Evolutionary conservation across 2,888 invertebrate species (phyloP).

Genomic region (Andrena trimmerana): DNA sequence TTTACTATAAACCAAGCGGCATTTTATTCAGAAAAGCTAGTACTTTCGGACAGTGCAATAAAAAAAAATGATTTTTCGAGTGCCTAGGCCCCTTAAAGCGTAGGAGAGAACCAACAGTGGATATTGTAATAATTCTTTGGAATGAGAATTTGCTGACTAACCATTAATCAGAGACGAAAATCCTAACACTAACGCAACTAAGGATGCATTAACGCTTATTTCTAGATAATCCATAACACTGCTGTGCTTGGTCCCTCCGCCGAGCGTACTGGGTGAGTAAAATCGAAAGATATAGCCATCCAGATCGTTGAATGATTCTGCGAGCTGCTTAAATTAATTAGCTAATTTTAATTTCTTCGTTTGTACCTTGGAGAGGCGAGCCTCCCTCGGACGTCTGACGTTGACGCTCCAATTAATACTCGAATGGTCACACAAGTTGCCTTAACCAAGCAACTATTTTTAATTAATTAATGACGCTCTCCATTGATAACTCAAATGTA

Average conservation of each 20-base stretch:
- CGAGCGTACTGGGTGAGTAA: slow-evolving; percentile 88
- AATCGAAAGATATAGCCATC: slow-evolving; percentile 44
- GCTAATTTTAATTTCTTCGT: slow-evolving; percentile 29
- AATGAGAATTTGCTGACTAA: background rate
- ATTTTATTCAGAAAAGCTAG: too few relatives aligned
- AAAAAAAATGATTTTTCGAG: too few relatives aligned
- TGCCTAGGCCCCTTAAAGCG: too few relatives aligned
- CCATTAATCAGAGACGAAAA: background rate
- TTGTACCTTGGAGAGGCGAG: slow-evolving; percentile 19
- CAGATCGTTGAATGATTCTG: slow-evolving; percentile 38
- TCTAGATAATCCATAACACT: slow-evolving; percentile 89
- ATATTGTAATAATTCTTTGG: background rate
- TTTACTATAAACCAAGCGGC: too few relatives aligned
- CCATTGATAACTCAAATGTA: slow-evolving; percentile 7
- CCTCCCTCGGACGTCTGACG: slow-evolving; percentile 18
- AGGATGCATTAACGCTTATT: slow-evolving; percentile 73
- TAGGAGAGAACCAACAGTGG: background rate
- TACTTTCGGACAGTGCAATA: too few relatives aligned
- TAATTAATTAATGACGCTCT: background rate
- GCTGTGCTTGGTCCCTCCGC: slow-evolving; percentile 86
- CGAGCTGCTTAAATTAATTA: slow-evolving; percentile 56
- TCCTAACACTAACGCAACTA: slow-evolving; percentile 40
- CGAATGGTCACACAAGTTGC: slow-evolving; percentile 8
- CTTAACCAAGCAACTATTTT: slow-evolving; percentile 14
- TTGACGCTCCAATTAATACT: slow-evolving; percentile 53